Base-by-base conservation (phyloP, 2,888 invertebrate genomes). In the Gonocerus acuteangulatus region DNA sequence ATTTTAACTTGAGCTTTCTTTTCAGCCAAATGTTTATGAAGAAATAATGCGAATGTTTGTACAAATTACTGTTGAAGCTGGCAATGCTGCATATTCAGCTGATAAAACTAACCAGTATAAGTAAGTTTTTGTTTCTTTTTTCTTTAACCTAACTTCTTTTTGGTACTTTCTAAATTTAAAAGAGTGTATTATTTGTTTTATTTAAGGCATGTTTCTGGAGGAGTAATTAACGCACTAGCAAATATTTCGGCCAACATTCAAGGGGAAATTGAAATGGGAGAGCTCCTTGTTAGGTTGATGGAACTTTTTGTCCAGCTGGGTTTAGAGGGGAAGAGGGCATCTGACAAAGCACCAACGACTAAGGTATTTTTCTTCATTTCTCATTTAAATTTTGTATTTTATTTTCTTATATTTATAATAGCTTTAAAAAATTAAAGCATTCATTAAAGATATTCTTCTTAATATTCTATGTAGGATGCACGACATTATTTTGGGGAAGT, bases 41-140 rank as follows among this genome's bases (percentile, higher is more conserved):
- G 94, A 94, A 73, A 93, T 99, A 65, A 95, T 99, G 95, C 85
- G 91, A 71, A 94, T 97, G 90, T 97, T 97, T 76, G 91, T 89
- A 1, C 89, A 91, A 74, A 94, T 96, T 70, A 94, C 94, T 0
- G 88, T 95, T 11, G 93, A 95, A 71, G 89, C 92, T 6, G 89
- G 93, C 65, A 89, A 87, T 65, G 82, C 87, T 1, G 82, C 84
- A 0, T 87, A 87, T 19, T 79, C 80, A 64, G 78, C 81, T 2
- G 82, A 82, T 62, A 80, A 82, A 64, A 80, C 81, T 65, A 78
- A 79, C 65, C 81, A 81, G 66, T 81, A 80, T 70, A 75, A 76
- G 78, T 78, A 63, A 65, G 64, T 66, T 27, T 32, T 23, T 22
- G 22, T 34, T 19, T 61, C 32, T 56, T 13, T 67, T 21, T 51